Evolutionary conservation across 2,113 vertebrate species (phyloP).

Genomic region (Reinhardtius hippoglossoides): DNA sequence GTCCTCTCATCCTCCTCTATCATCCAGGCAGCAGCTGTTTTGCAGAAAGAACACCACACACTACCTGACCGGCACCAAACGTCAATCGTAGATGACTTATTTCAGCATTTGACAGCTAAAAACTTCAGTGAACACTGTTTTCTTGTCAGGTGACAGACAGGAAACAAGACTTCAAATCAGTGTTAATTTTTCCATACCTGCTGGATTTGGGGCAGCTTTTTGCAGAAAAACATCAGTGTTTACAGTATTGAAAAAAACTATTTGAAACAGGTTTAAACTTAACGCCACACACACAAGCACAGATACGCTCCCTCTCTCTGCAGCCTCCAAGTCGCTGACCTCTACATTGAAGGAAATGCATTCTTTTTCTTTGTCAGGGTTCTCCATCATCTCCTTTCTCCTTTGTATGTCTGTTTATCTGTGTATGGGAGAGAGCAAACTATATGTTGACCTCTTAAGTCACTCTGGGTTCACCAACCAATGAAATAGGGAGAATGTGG

Average conservation of each 20-base stretch:
- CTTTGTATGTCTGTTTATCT: not conserved
- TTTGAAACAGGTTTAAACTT: not conserved
- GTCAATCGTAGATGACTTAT: not conserved
- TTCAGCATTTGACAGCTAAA: not conserved
- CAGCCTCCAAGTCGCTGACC: slow-evolving; percentile 11
- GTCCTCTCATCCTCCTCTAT: not conserved
- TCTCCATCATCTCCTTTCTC: slow-evolving; percentile 13
- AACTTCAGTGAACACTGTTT: not conserved
- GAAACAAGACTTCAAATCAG: not conserved
- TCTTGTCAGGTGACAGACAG: not conserved
- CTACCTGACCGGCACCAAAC: not conserved
- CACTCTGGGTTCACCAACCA: not conserved
- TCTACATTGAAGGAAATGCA: slow-evolving; percentile 24
- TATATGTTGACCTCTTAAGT: slow-evolving; percentile 10
- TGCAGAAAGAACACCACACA: not conserved
- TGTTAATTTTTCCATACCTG: not conserved
- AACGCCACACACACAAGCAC: not conserved
- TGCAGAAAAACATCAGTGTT: not conserved
- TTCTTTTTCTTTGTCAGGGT: slow-evolving; percentile 22
- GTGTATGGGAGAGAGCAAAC: not conserved
- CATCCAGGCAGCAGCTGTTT: too few relatives aligned
- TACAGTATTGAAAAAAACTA: not conserved
- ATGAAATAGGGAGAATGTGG: not conserved
- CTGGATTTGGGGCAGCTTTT: not conserved
- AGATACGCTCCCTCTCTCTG: not conserved